Base-by-base conservation (phyloP, 2,113 vertebrate species). In the Gnathonemus echidnorhynchus region DNA sequence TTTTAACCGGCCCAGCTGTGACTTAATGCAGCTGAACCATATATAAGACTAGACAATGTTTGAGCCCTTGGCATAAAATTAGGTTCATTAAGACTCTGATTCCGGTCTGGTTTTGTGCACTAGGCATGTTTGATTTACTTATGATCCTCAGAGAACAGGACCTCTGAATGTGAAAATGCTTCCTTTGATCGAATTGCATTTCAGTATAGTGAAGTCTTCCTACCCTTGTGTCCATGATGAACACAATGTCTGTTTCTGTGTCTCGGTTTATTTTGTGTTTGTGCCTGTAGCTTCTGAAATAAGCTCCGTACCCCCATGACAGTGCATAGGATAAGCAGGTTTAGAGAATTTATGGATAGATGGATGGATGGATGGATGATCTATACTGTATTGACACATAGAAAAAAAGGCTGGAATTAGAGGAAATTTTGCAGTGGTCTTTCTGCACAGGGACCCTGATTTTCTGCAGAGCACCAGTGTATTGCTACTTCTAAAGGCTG, bases 21-120 rank as follows among this genome's bases (percentile, higher is more conserved):
- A 86, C 58, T 45, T 86, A 87, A 91, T 89, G 70, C 49, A 89
- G 17, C 80, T 89, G 87, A 88, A 70, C 66, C 53, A 83, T 27
- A 13, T 50, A 8, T 87, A 53, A 87, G n/a, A 48, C 11, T 27
- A n/a, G n/a, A 52, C n/a, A 31, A 48, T 85, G 21, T 24, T 10
- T 85, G 39, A 48, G 83, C 83, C 45, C 21, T 85, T 48, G 39
- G 83, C 42, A 24, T 48, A 24, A 24, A 42, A 48, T 85, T 35
- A 80, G 74, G 31, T 80, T 39, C 5, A 80, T 80, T 80, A 39
- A 42, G 15, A 70, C 62, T 39, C 70, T 77, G 70, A 39, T 77
- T 77, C 66, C 27, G 5, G 66, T 17, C 66, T 39, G 70, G 70
- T 77, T 77, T 66, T 31, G 21, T 86, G 42, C 24, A 10, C 21